Evolutionary conservation across 2,113 vertebrate species (phyloP).

Genomic region (Micromys minutus): DNA sequence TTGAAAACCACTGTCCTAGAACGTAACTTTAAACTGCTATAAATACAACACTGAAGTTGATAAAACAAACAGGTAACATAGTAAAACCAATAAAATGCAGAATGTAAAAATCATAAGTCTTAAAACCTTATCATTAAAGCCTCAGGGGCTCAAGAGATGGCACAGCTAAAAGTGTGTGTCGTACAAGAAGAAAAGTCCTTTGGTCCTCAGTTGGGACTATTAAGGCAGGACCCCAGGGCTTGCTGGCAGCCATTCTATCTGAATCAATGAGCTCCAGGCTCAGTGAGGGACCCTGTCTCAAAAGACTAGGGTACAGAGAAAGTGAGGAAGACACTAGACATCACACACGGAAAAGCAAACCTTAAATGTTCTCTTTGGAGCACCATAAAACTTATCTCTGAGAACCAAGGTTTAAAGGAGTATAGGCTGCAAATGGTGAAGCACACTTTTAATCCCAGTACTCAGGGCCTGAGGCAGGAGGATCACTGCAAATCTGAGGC

Average conservation of each 20-base stretch:
- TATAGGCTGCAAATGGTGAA: no score
- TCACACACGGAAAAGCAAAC: neutral
- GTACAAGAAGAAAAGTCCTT: neutral
- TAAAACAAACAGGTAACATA: neutral
- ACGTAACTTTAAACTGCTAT: neutral
- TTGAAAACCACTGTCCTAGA: neutral
- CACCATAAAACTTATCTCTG: neutral
- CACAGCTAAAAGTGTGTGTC: neutral
- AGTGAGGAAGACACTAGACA: neutral
- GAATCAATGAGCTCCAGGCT: neutral
- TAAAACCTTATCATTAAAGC: neutral
- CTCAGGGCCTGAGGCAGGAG: neutral
- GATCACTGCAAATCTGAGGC: neutral
- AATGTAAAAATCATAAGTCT: neutral
- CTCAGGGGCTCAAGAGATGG: neutral
- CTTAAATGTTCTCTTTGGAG: neutral
- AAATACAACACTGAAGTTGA: neutral
- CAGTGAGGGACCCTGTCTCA: neutral
- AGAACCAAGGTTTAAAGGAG: neutral
- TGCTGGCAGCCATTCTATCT: neutral
- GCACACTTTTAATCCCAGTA: no score
- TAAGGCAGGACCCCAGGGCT: neutral
- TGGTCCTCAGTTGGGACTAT: neutral
- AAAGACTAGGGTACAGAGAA: neutral
- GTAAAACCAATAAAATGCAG: neutral